Conservation (phyloP, 1,140 invertebrate species). For the Holcopasites calliopsidis region DNA sequence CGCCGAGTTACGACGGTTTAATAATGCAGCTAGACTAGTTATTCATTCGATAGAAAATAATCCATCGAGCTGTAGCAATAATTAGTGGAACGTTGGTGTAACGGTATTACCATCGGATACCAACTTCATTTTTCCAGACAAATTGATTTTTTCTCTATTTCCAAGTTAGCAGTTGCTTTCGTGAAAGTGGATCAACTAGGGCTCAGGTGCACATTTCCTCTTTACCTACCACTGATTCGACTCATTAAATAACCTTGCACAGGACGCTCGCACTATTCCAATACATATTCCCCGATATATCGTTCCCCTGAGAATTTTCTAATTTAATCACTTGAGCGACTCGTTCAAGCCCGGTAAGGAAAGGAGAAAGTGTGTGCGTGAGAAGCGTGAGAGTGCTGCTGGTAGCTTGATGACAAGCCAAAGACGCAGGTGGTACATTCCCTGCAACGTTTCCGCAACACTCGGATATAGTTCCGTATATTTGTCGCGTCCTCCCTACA, state of each 20-base stretch:
- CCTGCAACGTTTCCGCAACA: not conserved
- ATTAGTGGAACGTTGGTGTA: slow-evolving; percentile 57
- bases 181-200: too few relatives aligned
- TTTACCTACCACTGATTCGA: slow-evolving; percentile 59
- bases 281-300: slow-evolving; percentile 54
- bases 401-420: not conserved
- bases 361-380: slow-evolving; percentile 29
- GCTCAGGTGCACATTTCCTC: too few relatives aligned
- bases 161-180: slow-evolving; percentile 32
- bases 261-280: slow-evolving; percentile 56
- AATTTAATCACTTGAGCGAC: slow-evolving; percentile 55
- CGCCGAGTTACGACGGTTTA: slow-evolving; percentile 38
- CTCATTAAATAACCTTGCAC: slow-evolving; percentile 49
- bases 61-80: slow-evolving; percentile 54
- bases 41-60: slow-evolving; percentile 55
- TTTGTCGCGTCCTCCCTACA: slow-evolving; percentile 17
- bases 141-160: not conserved
- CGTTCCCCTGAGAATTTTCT: slow-evolving; percentile 55
- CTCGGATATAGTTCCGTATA: slow-evolving; percentile 40
- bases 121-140: slow-evolving; percentile 26
- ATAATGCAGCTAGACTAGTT: slow-evolving; percentile 47
- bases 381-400: not conserved
- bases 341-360: slow-evolving; percentile 59
- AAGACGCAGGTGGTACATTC: slow-evolving; percentile 20
- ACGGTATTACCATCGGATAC: slow-evolving; percentile 51